phyloP scores from a whole-genome alignment of 2,113 vertebrate genomes.

The Ochotona curzoniae region DNA sequence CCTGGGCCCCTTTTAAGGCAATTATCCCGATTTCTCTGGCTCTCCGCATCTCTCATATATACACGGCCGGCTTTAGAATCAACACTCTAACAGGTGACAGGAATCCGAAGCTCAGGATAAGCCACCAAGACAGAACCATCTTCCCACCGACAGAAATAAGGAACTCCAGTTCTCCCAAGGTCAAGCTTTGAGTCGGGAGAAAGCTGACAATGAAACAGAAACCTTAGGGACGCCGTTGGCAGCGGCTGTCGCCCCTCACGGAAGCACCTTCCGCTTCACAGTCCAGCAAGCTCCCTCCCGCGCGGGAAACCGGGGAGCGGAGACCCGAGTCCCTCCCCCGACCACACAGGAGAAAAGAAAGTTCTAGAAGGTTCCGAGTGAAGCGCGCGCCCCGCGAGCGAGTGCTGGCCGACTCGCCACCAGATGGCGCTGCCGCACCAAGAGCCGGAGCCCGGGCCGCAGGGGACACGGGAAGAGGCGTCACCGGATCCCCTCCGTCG shows the following conservation, averaged over 20 bases:
- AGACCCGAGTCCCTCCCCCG: not conserved
- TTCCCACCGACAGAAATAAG: not conserved
- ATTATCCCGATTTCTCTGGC: too few species aligned
- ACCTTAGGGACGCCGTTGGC: too few species aligned
- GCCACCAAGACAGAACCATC: not conserved
- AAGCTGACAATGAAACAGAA: not conserved
- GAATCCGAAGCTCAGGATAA: not conserved
- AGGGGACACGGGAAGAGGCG: not conserved
- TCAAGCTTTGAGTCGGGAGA: too few species aligned
- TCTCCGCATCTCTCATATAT: too few species aligned
- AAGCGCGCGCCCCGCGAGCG: not conserved
- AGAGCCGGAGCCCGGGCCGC: conserved; percentile 32
- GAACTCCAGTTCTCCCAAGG: fast-evolving
- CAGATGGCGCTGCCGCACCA: conserved; percentile 80
- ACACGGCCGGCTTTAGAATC: not conserved
- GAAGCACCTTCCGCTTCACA: not conserved
- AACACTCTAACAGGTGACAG: not conserved
- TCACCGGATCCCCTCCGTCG: conserved; percentile 38
- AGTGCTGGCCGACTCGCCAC: conserved; percentile 9
- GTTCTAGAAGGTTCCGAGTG: conserved; percentile 70
- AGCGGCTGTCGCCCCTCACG: fast-evolving
- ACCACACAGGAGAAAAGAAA: not conserved
- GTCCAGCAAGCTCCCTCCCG: not conserved
- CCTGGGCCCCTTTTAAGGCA: not conserved
- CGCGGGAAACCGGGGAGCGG: not conserved